Base-by-base conservation (phyloP, 2,113 vertebrate species). In the Microcebus murinus region DNA sequence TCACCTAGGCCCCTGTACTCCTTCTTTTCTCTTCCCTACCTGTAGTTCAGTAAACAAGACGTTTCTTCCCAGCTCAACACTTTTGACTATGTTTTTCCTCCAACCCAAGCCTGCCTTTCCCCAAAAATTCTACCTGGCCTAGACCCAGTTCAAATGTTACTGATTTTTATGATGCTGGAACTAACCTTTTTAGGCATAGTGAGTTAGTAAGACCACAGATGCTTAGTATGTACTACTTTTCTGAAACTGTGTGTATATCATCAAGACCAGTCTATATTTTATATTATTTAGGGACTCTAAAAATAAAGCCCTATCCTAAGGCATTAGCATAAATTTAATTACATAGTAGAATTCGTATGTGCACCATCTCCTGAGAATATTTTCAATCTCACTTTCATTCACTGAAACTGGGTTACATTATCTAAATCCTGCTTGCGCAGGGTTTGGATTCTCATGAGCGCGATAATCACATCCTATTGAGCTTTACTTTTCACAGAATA, bases 261-360 rank as follows among this genome's bases (percentile, higher is more conserved):
- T 34, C 73, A 63, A 68, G 13, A 83, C 25, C 21, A 73, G 8
- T 23, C 17, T 52, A 3, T 71, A 82, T 25, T 94, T 77, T 52
- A 76, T 42, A 80, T 36, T 84, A 11, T 29, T 94, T 67, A 29
- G 59, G 57, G 21, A n/a, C 27, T 94, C n/a, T 65, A 87, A 92
- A 94, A 94, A 87, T 59, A 95, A 97, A 76, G 25, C 10, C 31
- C 23, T 48, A 34, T 14, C 57, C 79, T 23, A 79, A 96, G 94
- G 48, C 9, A 87, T 76, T 81, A 73, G 63, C 79, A 63, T 91
- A 80, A 5, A 90, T 63, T 90, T 93, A 93, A 97, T 96, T 90
- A 93, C 4, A 65, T 70, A 86, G 55, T 92, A 10, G 63, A 87
- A 94, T 65, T 95, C 77, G 48, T 34, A 92, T 18, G 29, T 61